Evolutionary conservation across 2,797 vertebrate species (phyloP).

Genomic region (Helarctos malayanus): DNA sequence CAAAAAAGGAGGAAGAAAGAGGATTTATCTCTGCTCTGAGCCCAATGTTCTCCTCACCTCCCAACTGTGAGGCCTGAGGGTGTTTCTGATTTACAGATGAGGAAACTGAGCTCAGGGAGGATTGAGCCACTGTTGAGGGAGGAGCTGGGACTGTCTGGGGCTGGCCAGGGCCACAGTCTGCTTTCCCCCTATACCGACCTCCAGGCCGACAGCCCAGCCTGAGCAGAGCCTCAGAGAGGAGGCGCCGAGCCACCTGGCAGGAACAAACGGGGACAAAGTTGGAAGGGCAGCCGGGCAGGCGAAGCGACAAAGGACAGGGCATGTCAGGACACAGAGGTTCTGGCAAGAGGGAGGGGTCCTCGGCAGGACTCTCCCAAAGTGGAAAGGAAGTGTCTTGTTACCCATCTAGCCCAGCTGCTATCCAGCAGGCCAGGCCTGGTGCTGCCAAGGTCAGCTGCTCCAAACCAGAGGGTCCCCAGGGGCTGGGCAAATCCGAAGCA

Average conservation of each 20-base stretch:
- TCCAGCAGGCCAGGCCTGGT: background rate
- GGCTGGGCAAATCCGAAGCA: background rate
- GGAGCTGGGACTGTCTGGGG: background rate
- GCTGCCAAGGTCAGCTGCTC: fast-evolving
- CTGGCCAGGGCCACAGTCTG: background rate
- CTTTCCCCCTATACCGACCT: fast-evolving
- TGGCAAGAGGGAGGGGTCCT: fast-evolving
- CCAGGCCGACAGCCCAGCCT: fast-evolving
- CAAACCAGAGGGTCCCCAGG: fast-evolving
- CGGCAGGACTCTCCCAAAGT: no score
- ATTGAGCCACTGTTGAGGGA: background rate
- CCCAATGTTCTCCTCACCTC: fast-evolving
- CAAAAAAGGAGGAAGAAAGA: background rate
- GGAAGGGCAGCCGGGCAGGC: background rate
- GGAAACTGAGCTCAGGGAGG: background rate
- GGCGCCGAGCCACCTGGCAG: background rate
- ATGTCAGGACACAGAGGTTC: background rate
- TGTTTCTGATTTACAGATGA: background rate
- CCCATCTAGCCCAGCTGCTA: background rate
- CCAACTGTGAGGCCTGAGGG: background rate
- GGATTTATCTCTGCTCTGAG: background rate
- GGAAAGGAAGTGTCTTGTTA: no score
- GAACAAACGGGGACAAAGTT: fast-evolving
- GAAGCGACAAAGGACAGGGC: fast-evolving
- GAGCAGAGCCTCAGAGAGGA: background rate